These are phyloP conservation scores for Mythimna ferrago DNA, from an alignment of 2,888 invertebrate genomes.

Conservation along the genomic window DNA sequence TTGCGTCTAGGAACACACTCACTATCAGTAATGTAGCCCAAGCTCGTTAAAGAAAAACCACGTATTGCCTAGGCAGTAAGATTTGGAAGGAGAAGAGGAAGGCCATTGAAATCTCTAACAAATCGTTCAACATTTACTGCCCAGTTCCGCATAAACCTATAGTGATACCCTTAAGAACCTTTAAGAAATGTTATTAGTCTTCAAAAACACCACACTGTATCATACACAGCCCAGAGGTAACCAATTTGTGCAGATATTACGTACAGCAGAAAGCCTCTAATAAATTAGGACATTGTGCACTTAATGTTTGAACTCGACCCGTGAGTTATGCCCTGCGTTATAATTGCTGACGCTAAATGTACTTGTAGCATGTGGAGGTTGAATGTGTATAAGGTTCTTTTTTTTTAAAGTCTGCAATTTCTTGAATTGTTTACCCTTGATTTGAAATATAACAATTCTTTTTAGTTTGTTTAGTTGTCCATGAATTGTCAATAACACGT, in stretches of 20 bases:
- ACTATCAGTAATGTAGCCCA: no score
- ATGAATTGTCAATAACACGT: no score
- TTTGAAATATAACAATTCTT: no score
- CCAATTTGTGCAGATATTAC: conserved; percentile 50
- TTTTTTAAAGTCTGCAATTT: background rate
- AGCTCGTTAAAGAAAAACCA: no score
- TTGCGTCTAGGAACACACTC: no score
- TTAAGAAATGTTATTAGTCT: background rate
- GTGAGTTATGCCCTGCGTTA: conserved; percentile 65
- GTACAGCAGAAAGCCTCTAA: conserved; percentile 54
- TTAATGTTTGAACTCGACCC: conserved; percentile 68
- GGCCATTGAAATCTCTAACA: no score
- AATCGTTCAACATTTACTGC: no score
- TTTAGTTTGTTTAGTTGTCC: no score
- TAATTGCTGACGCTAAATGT: conserved; percentile 65
- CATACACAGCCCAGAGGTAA: background rate
- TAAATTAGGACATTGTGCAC: conserved; percentile 69
- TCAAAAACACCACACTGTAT: background rate
- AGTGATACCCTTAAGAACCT: no score
- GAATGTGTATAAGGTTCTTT: conserved; percentile 10
- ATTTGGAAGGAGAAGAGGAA: no score
- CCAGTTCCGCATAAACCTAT: no score
- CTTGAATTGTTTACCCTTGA: background rate
- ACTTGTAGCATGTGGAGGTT: conserved; percentile 19
- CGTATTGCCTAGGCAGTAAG: no score